Percentiles rank a stretch among this genome's conserved stretches.
Evolutionary conservation across 30 jellyfish, hydroid and myxozoan species (phyloP).

Genomic region (Chironex yamaguchii): DNA sequence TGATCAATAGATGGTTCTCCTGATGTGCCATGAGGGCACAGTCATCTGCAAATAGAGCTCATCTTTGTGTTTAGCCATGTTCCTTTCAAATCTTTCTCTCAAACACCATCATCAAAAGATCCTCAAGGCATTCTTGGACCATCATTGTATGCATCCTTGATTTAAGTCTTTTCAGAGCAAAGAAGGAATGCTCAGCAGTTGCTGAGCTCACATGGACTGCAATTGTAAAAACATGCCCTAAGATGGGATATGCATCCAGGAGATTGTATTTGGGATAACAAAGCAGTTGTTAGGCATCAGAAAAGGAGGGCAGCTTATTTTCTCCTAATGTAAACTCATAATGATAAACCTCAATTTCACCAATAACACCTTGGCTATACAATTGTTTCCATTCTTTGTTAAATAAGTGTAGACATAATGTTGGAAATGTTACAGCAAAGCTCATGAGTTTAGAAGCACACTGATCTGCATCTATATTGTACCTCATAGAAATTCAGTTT

Average conservation of each 20-base stretch:
- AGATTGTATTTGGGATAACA: slow-evolving; percentile 13
- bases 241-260: slow-evolving; percentile 38
- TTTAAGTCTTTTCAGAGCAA: neutral
- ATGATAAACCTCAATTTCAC: slow-evolving; percentile 4
- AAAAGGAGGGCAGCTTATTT: slow-evolving; percentile 7
- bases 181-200: slow-evolving; percentile 28
- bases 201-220: slow-evolving; percentile 24
- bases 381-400: neutral
- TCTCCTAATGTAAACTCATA: neutral
- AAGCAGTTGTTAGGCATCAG: slow-evolving; percentile 21
- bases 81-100: slow-evolving; percentile 12
- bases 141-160: slow-evolving; percentile 8
- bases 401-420: neutral
- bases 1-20: too few relatives aligned
- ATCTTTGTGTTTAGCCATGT: slow-evolving; percentile 4
- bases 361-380: neutral
- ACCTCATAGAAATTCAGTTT: slow-evolving; percentile 3
- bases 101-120: slow-evolving; percentile 11
- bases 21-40: too few relatives aligned
- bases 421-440: slow-evolving; percentile 26
- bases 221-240: neutral
- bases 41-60: too few relatives aligned
- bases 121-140: slow-evolving; percentile 43
- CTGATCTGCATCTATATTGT: slow-evolving; percentile 8
- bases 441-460: slow-evolving; percentile 41